Conservation (phyloP, 1,140 invertebrate species). For the Neotoxoptera formosana region DNA sequence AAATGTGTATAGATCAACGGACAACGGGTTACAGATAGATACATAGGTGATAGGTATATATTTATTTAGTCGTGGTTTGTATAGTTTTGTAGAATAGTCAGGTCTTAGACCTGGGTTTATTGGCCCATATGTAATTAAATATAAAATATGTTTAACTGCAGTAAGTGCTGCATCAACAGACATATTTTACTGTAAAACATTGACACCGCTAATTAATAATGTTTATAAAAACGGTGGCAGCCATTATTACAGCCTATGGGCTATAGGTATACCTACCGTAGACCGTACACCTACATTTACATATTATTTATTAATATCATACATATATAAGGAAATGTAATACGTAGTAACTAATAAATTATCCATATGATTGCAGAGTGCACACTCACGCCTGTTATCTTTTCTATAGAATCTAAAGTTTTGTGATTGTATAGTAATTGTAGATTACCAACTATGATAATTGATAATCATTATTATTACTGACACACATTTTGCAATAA, state of each 20-base stretch:
- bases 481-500: background rate
- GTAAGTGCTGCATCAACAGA: background rate
- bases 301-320: background rate
- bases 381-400: background rate
- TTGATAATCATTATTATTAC: background rate
- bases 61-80: background rate
- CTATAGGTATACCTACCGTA: background rate
- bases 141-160: background rate
- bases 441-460: constrained; percentile 18
- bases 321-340: background rate
- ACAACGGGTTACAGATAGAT: background rate
- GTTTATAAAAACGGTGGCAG: background rate
- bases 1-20: background rate
- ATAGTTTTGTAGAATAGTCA: background rate
- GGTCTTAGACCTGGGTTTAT: background rate
- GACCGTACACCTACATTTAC: background rate
- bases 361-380: background rate
- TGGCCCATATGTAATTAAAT: background rate
- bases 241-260: background rate
- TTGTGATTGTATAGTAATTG: background rate
- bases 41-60: background rate
- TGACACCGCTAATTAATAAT: background rate
- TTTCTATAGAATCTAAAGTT: background rate
- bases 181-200: background rate
- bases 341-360: background rate